phyloP scores from a whole-genome alignment of 2,113 vertebrate species.

The Neofelis nebulosa region DNA sequence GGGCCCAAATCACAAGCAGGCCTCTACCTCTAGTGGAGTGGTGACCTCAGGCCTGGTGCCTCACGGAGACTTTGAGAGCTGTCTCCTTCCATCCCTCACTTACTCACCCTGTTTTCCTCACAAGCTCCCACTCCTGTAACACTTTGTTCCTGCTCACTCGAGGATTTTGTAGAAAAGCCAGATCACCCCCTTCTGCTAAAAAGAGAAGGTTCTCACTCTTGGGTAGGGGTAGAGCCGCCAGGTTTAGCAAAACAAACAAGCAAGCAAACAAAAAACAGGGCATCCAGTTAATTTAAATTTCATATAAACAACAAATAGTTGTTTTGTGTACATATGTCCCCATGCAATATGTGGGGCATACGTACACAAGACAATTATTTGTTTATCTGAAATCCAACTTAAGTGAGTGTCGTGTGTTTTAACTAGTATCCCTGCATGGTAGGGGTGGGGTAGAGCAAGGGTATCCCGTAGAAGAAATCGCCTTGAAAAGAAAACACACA shows the following conservation, averaged over 20 bases:
- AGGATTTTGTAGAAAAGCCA: neutral
- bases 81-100: neutral
- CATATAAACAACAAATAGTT: neutral
- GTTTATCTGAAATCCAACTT: neutral
- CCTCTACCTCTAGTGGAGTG: neutral
- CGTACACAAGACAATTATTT: neutral
- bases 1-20: neutral
- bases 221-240: neutral
- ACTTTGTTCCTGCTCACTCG: neutral
- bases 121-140: neutral
- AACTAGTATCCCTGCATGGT: neutral
- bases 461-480: neutral
- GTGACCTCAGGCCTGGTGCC: neutral
- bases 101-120: neutral
- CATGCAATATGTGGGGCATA: neutral
- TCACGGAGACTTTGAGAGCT: rapidly evolving
- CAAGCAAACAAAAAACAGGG: neutral
- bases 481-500: neutral
- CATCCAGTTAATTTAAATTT: neutral
- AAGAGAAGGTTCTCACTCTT: neutral
- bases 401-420: neutral
- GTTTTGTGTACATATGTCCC: neutral
- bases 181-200: neutral
- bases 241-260: neutral
- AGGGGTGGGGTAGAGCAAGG: neutral